A percentile compares a stretch with the other conserved stretches of the same genome.
phyloP scores from a whole-genome alignment of 2,113 vertebrate genomes.

The Ceyx margarethae region DNA sequence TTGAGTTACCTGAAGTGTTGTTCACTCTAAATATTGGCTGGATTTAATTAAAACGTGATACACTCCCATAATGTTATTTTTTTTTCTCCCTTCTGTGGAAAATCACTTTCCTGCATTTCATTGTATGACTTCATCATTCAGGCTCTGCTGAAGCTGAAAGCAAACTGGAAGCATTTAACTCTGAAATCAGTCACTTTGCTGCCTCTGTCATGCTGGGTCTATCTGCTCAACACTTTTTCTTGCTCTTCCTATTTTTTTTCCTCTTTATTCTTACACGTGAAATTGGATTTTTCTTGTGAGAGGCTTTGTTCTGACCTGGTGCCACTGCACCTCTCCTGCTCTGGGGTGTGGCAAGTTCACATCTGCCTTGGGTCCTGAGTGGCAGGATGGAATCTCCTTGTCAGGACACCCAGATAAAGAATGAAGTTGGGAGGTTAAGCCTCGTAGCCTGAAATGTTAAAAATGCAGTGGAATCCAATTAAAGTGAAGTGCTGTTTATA shows the following conservation, averaged over 20 bases:
- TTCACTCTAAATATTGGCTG: neutral
- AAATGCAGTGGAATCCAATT: neutral
- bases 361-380: rapidly evolving
- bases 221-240: neutral
- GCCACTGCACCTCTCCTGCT: neutral
- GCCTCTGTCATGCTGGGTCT: neutral
- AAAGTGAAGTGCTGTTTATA: neutral
- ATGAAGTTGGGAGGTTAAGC: neutral
- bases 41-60: neutral
- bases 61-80: neutral
- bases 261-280: neutral
- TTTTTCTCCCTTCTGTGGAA: neutral
- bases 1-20: neutral
- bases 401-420: too few species aligned
- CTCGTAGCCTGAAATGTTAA: neutral
- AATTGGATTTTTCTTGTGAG: neutral
- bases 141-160: neutral
- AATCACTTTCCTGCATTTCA: neutral
- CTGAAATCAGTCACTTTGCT: neutral
- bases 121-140: neutral
- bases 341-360: rapidly evolving
- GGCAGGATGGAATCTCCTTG: neutral
- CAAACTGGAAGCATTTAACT: neutral
- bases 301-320: neutral
- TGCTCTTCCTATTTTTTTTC: too few species aligned